A percentile compares a stretch with the other conserved stretches of the same genome.
Conservation (phyloP, 2,113 vertebrate genomes). For the Alaudala cheleensis region DNA sequence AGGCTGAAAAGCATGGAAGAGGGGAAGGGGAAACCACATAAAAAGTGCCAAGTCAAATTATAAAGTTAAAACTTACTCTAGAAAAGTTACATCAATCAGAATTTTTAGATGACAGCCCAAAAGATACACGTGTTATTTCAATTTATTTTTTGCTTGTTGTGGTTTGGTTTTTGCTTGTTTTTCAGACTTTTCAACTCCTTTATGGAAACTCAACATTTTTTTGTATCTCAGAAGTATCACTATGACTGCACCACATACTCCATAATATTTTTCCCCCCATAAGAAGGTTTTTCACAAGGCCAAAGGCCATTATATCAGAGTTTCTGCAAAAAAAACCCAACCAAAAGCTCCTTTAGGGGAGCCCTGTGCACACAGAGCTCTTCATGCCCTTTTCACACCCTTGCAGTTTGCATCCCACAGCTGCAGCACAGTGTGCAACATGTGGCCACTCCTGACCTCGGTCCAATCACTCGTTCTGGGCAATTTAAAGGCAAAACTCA, state of each 20-base stretch:
- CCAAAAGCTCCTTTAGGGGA: not conserved
- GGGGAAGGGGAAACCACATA: not conserved
- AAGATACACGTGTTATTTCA: not conserved
- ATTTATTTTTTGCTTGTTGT: not conserved
- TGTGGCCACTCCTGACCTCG: accelerated
- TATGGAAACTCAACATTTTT: not conserved
- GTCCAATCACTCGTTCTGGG: not conserved
- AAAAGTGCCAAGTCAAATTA: not conserved
- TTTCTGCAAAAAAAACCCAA: not conserved
- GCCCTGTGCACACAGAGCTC: not conserved
- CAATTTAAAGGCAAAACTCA: not conserved
- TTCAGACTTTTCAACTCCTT: not conserved
- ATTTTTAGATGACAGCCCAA: not conserved
- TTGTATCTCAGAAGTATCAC: not conserved
- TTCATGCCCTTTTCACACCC: accelerated
- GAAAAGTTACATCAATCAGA: not conserved
- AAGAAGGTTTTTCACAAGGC: not conserved
- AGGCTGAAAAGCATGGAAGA: not conserved
- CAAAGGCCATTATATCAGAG: not conserved
- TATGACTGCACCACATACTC: not conserved
- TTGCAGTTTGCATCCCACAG: not conserved
- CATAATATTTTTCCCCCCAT: not conserved
- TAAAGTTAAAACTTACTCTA: not conserved
- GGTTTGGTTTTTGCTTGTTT: not conserved
- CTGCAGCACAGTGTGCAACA: not conserved